Evolutionary conservation across 2,113 vertebrate genomes (phyloP).

Genomic region (Eretmochelys imbricata): DNA sequence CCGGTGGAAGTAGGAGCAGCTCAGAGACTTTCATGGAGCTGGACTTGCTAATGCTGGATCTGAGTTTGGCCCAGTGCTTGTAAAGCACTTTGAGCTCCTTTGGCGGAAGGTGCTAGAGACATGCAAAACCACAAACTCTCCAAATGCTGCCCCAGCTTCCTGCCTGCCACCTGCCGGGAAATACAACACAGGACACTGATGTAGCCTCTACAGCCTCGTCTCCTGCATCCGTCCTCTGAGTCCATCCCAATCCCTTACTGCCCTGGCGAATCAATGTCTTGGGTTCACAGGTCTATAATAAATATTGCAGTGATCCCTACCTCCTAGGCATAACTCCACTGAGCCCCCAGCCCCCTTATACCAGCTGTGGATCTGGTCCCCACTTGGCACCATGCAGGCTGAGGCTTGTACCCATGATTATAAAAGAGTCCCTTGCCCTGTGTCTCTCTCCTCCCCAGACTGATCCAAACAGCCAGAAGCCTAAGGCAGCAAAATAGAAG

Average conservation of each 20-base stretch:
- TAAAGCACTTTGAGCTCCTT: neutral
- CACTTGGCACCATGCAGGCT: fast-evolving
- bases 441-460: neutral
- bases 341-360: neutral
- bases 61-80: neutral
- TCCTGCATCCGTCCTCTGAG: neutral
- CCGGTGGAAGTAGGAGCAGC: neutral
- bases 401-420: fast-evolving
- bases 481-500: neutral
- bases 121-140: neutral
- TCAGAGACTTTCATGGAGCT: neutral
- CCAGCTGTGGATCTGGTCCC: neutral
- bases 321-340: neutral
- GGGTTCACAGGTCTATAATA: neutral
- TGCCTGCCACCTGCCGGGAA: neutral
- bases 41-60: neutral
- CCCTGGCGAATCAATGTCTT: neutral
- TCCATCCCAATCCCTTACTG: neutral
- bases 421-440: neutral
- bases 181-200: neutral
- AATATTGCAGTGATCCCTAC: neutral
- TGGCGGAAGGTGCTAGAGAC: neutral
- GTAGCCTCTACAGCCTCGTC: neutral
- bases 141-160: neutral
- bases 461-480: neutral